Base-by-base conservation (phyloP, 2,113 vertebrate species). In the Mirounga angustirostris region DNA sequence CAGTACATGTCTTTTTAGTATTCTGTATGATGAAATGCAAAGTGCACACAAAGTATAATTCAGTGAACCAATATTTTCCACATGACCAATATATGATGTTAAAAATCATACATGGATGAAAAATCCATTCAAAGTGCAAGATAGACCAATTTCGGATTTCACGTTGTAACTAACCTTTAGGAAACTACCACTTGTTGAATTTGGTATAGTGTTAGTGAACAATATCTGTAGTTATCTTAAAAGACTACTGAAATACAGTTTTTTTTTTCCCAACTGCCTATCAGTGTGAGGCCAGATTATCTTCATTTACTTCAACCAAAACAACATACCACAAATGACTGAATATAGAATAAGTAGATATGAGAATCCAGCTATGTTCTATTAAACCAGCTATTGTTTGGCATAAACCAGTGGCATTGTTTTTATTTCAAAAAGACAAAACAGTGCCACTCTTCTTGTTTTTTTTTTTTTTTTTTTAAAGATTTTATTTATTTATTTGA, bases 221-320 rank as follows among this genome's bases (percentile, higher is more conserved):
- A 94, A 2, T 85, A 95, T 63, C 50, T 21, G 80, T 15, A 56
- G 58, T 26, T 80, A 92, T n/a, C n/a, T 58, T 93, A 89, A 84
- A 69, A 91, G 56, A 36, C 15, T 78, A 7, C 79, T 94, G 30
- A 93, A 73, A 58, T 91, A 40, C 2, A 83, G 1, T 95, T 97
- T 33, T 33, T 36, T 65, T 91, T 91, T 91, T 58, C 58, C 36
- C 24, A 86, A 13, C 16, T 84, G 13, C 15, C 13, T 78, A 89
- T 79, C 36, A 56, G 5, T 93, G 14, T 90, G 30, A 92, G 13
- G 7, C 43, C 56, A 88, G 54, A 11, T 93, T 95, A 79, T 92
- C 50, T 96, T 97, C n/a, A 50, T 97, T 59, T 93, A 59, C 22
- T 94, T 91, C 28, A 88, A 26, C n/a, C 22, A 63, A 92, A 97